Evolutionary conservation across 1,140 invertebrate genomes (phyloP).

Genomic region (Drosophila teissieri): DNA sequence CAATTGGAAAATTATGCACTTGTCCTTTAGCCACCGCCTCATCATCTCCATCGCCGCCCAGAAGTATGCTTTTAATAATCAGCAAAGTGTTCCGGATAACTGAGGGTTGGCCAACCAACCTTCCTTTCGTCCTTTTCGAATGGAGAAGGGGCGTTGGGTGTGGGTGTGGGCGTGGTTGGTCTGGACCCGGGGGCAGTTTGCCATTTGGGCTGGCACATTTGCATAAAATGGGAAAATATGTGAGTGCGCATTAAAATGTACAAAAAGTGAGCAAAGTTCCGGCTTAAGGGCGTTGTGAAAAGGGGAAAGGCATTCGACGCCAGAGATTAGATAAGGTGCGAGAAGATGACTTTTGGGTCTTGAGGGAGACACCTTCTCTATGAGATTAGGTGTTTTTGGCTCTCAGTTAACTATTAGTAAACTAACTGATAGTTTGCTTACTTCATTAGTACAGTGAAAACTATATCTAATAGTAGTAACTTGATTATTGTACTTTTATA

Average conservation of each 20-base stretch:
- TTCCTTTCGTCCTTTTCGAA: too few relatives aligned
- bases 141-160: background rate
- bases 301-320: slow-evolving; percentile 12
- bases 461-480: too few relatives aligned
- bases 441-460: too few relatives aligned
- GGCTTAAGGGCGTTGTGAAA: slow-evolving; percentile 18
- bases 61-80: slow-evolving; percentile 79
- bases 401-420: too few relatives aligned
- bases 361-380: background rate
- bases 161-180: slow-evolving; percentile 37
- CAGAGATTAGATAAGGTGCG: slow-evolving; percentile 23
- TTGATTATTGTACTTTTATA: too few relatives aligned
- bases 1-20: slow-evolving; percentile 84
- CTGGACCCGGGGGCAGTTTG: slow-evolving; percentile 17
- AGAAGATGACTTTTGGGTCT: slow-evolving; percentile 28
- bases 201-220: slow-evolving; percentile 46
- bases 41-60: slow-evolving; percentile 45
- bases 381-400: too few relatives aligned
- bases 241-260: slow-evolving; percentile 28
- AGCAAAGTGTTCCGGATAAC: slow-evolving; percentile 59
- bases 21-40: slow-evolving; percentile 42
- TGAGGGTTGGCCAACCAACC: slow-evolving; percentile 20
- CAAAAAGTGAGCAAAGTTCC: slow-evolving; percentile 52
- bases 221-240: slow-evolving; percentile 51
- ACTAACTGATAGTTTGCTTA: too few relatives aligned